Evolutionary conservation across 2,888 invertebrate species (phyloP).

Genomic region (Chymomyza amoena): DNA sequence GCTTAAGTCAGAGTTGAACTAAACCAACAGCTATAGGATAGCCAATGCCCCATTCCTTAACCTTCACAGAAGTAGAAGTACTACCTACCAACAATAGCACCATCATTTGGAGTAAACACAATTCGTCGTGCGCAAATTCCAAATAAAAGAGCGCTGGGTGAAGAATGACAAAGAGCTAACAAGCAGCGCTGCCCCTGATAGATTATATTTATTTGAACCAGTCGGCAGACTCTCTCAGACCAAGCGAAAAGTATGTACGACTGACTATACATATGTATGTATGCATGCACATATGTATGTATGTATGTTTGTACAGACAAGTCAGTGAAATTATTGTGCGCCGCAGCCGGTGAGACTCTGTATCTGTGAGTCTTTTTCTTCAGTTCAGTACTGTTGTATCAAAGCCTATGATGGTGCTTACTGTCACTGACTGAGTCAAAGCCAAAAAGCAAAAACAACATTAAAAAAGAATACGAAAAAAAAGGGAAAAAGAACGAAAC

Average conservation of each 20-base stretch:
- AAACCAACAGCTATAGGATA: too few species aligned
- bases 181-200: constrained; percentile 42
- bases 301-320: constrained; percentile 25
- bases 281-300: constrained; percentile 15
- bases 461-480: constrained; percentile 20
- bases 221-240: constrained; percentile 22
- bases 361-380: background rate
- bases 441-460: constrained; percentile 30
- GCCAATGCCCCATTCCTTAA: background rate
- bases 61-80: background rate
- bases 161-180: constrained; percentile 38
- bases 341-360: constrained; percentile 19
- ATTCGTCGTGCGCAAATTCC: constrained; percentile 60
- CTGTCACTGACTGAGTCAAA: constrained; percentile 38
- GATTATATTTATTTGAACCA: constrained; percentile 52
- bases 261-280: constrained; percentile 14
- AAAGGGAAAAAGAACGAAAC: constrained; percentile 23
- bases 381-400: background rate
- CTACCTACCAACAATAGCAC: background rate
- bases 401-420: background rate
- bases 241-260: constrained; percentile 1
- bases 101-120: constrained; percentile 18
- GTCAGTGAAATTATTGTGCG: constrained; percentile 53
- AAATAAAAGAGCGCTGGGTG: constrained; percentile 60
- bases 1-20: too few species aligned